phyloP scores from a whole-genome alignment of 1,140 invertebrate genomes.

The Lordiphosa stackelbergi region DNA sequence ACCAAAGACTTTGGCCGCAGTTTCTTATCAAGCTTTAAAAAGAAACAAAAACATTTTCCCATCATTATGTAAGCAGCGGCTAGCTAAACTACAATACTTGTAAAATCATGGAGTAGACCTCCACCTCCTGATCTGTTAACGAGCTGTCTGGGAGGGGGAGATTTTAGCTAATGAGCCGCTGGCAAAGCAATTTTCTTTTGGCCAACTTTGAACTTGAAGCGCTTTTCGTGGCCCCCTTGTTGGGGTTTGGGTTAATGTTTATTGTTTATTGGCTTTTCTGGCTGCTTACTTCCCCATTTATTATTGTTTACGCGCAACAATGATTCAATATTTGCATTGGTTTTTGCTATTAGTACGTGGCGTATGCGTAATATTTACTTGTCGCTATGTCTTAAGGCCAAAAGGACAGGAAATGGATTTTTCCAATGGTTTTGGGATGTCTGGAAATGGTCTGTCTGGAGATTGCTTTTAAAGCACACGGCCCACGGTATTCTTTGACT shows the following conservation, averaged over 20 bases:
- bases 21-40: slow-evolving; percentile 46
- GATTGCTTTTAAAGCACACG: neutral
- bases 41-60: slow-evolving; percentile 51
- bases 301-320: slow-evolving; percentile 52
- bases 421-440: slow-evolving; percentile 12
- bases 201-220: slow-evolving; percentile 57
- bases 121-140: slow-evolving; percentile 9
- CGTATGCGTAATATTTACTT: slow-evolving; percentile 59
- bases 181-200: slow-evolving; percentile 55
- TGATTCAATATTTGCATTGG: slow-evolving; percentile 67
- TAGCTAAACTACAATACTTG: slow-evolving; percentile 3
- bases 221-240: slow-evolving; percentile 27
- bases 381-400: slow-evolving; percentile 10
- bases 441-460: slow-evolving; percentile 8
- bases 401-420: slow-evolving; percentile 48
- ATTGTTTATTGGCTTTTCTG: slow-evolving; percentile 45
- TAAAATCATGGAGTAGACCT: slow-evolving; percentile 33
- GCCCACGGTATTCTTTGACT: slow-evolving; percentile 1
- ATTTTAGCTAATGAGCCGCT: slow-evolving; percentile 54
- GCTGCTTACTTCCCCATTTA: slow-evolving; percentile 22
- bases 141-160: slow-evolving; percentile 16
- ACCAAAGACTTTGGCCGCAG: slow-evolving; percentile 9
- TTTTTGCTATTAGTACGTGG: slow-evolving; percentile 36
- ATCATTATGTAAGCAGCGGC: slow-evolving; percentile 56
- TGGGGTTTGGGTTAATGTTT: slow-evolving; percentile 31